Base-by-base conservation (phyloP, 2,797 vertebrate genomes). In the Peromyscus nudipes region DNA sequence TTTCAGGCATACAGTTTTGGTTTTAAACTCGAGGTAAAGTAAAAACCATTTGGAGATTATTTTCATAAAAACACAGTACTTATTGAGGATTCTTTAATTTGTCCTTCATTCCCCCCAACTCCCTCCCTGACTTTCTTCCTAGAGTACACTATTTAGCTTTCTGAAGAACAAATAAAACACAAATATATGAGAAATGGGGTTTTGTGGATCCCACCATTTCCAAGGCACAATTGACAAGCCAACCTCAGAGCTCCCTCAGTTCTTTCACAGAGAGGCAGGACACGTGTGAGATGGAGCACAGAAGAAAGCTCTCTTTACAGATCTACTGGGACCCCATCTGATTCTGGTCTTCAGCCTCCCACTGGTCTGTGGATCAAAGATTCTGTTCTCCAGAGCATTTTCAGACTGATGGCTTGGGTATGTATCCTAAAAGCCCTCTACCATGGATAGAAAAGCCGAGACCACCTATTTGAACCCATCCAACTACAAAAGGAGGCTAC, bases 21-120 rank as follows among this genome's bases (percentile, higher is more conserved):
- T 57, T 83, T 97, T 91, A 19, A 96, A 82, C 83, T 92, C 57
- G 93, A 96, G 6, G n/a, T 62, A 37, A 92, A 67, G 4, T 37
- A 34, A 88, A 96, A 96, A 77, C 52, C 23, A 89, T 84, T 46
- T 55, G 29, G 96, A 55, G 16, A 77, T 69, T 55, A 1, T 87
- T 95, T 95, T 49, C 89, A 88, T 11, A 76, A 95, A 82, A 82
- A 31, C 4, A 49, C 14, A 6, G 65, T 76, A 37, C 21, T 43
- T 82, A 60, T 60, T 31, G 43, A 55, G n/a, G 31, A 91, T 27
- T 43, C 37, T 49, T 96, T 55, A 86, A 71, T 23, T 25, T 94
- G 29, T 46, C 57, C 40, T 62, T 46, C 1, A 75, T 0, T 0
- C 1, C 17, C 34, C 17, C 37, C 7, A 21, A n/a, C 27, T 16